phyloP scores from a whole-genome alignment of 2,888 invertebrate genomes.

The Tanypteryx hageni region DNA sequence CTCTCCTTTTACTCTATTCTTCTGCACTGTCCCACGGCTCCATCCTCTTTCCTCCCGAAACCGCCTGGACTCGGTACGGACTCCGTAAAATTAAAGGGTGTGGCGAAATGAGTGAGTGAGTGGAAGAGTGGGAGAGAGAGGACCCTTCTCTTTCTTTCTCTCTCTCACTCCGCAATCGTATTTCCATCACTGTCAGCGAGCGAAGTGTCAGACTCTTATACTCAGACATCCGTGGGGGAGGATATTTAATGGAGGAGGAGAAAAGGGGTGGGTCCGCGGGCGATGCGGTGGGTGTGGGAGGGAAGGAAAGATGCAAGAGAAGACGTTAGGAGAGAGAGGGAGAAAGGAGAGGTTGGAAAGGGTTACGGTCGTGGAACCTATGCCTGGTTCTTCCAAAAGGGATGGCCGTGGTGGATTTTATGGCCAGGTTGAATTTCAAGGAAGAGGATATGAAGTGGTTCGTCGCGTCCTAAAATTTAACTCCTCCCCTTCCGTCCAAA shows the following conservation, averaged over 20 bases:
- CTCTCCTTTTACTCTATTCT: too few relatives aligned
- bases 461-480: slow-evolving; percentile 35
- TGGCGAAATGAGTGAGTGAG: too few relatives aligned
- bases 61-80: too few relatives aligned
- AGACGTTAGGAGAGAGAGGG: neutral
- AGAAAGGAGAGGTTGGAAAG: neutral
- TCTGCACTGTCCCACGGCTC: too few relatives aligned
- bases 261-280: neutral
- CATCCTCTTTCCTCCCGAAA: too few relatives aligned
- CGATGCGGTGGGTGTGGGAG: neutral
- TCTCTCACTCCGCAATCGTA: too few relatives aligned
- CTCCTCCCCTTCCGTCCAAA: neutral
- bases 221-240: neutral
- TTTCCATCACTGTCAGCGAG: too few relatives aligned
- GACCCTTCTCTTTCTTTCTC: too few relatives aligned
- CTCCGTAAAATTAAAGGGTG: too few relatives aligned
- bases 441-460: slow-evolving; percentile 20
- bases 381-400: neutral
- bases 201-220: slow-evolving; percentile 2
- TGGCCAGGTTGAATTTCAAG: slow-evolving; percentile 6
- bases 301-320: neutral
- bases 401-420: neutral
- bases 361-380: neutral
- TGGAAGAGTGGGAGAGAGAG: too few relatives aligned
- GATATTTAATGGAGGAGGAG: slow-evolving; percentile 9